Conservation (phyloP, 92 coral and sea anemone genomes). For the Heteractis magnifica region DNA sequence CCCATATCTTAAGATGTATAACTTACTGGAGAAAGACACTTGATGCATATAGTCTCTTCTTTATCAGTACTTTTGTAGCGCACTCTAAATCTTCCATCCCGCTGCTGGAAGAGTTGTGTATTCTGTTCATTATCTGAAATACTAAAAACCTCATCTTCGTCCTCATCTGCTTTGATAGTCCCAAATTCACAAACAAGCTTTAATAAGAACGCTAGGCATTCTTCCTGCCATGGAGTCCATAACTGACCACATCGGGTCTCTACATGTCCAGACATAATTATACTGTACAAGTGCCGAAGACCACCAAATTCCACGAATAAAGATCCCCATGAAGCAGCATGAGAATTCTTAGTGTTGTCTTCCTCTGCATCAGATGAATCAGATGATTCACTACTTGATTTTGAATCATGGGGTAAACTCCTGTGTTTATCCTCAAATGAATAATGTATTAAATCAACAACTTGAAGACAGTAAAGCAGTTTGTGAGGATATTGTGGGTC, state of each 20-base stretch:
- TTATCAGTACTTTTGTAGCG: slow-evolving; percentile 96
- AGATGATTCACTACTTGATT: slow-evolving; percentile 77
- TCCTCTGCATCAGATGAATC: slow-evolving; percentile 89
- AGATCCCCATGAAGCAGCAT: slow-evolving; percentile 68
- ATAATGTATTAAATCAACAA: slow-evolving; percentile 77
- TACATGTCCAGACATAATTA: slow-evolving; percentile 82
- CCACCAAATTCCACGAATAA: slow-evolving; percentile 91
- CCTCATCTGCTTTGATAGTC: slow-evolving; percentile 79
- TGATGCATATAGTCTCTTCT: slow-evolving; percentile 87
- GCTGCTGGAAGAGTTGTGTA: slow-evolving; percentile 60
- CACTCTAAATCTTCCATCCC: slow-evolving; percentile 86
- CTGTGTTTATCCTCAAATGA: slow-evolving; percentile 55
- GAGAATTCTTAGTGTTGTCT: slow-evolving; percentile 48
- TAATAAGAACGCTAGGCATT: slow-evolving; percentile 82
- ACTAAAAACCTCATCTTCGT: slow-evolving; percentile 80
- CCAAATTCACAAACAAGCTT: slow-evolving; percentile 94
- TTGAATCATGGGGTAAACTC: slow-evolving; percentile 52
- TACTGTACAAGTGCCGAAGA: slow-evolving; percentile 70
- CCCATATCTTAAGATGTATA: not conserved
- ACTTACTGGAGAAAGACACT: slow-evolving; percentile 82
- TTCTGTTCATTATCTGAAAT: slow-evolving; percentile 48
- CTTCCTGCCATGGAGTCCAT: slow-evolving; percentile 98
- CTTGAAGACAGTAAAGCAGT: slow-evolving; percentile 85
- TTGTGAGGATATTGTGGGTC: slow-evolving; percentile 89
- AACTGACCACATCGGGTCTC: slow-evolving; percentile 58